Percentiles rank a stretch among this genome's conserved stretches.
Conservation (phyloP, 2,888 invertebrate genomes). For the Theretra japonica region DNA sequence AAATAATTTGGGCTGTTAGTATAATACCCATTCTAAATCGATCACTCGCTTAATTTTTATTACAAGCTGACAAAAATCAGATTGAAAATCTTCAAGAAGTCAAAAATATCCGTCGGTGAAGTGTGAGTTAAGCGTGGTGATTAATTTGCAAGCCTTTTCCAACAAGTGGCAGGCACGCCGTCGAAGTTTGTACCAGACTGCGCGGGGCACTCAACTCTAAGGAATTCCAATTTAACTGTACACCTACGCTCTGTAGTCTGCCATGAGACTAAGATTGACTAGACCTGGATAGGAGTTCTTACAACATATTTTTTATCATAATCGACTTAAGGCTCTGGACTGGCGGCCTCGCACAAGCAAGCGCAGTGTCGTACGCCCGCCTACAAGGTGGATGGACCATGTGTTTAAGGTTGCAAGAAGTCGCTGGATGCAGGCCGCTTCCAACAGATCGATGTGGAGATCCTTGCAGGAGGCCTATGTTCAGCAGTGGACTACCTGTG, state of each 20-base stretch:
- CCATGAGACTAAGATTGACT: neutral
- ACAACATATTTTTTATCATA: too few species aligned
- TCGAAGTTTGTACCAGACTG: neutral
- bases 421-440: too few species aligned
- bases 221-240: conserved; percentile 1
- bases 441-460: too few species aligned
- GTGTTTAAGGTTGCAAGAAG: too few species aligned
- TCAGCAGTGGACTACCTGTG: too few species aligned
- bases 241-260: conserved; percentile 9
- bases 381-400: too few species aligned
- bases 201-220: neutral
- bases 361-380: too few species aligned
- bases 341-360: too few species aligned
- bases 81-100: neutral
- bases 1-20: too few species aligned
- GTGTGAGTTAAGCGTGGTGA: neutral
- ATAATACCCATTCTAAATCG: too few species aligned
- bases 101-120: neutral
- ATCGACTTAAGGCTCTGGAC: too few species aligned
- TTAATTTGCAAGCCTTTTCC: neutral
- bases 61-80: neutral
- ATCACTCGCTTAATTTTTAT: neutral
- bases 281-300: neutral
- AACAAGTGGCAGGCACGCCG: neutral
- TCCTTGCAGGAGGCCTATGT: too few species aligned